phyloP scores from a whole-genome alignment of 2,797 vertebrate species.

The Notoglanidium macrostoma region DNA sequence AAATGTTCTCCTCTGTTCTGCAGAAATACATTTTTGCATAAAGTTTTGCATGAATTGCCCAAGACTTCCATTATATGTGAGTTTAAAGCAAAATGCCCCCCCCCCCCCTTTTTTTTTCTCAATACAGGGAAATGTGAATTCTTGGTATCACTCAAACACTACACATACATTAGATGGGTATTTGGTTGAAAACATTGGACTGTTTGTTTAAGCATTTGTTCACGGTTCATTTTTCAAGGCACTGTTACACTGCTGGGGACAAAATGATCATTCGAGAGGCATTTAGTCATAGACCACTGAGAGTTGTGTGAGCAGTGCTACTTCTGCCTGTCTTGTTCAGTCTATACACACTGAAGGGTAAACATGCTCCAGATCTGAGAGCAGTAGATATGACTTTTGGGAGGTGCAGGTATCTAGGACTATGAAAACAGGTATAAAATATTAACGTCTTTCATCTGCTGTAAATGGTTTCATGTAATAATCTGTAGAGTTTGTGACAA shows the following conservation, averaged over 20 bases:
- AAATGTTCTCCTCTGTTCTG: not conserved
- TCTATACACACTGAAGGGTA: constrained; percentile 38
- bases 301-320: constrained; percentile 42
- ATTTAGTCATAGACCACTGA: constrained; percentile 35
- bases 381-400: constrained; percentile 25
- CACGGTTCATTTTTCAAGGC: constrained; percentile 24
- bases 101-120: not conserved
- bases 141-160: constrained; percentile 6
- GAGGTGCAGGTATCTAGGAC: constrained; percentile 15
- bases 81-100: not conserved
- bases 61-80: not conserved
- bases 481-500: constrained; percentile 32
- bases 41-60: not conserved
- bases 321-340: constrained; percentile 38
- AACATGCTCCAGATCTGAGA: constrained; percentile 25
- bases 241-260: constrained; percentile 8
- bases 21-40: not conserved
- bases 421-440: constrained; percentile 36
- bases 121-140: constrained; percentile 22
- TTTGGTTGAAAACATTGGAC: constrained; percentile 14
- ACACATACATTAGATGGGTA: not conserved
- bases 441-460: constrained; percentile 48
- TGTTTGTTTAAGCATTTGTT: constrained; percentile 27
- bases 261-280: not conserved
- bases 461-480: constrained; percentile 42